These are phyloP conservation scores for Mustela lutreola DNA, from an alignment of 2,113 vertebrate genomes.

Conservation along the genomic window DNA sequence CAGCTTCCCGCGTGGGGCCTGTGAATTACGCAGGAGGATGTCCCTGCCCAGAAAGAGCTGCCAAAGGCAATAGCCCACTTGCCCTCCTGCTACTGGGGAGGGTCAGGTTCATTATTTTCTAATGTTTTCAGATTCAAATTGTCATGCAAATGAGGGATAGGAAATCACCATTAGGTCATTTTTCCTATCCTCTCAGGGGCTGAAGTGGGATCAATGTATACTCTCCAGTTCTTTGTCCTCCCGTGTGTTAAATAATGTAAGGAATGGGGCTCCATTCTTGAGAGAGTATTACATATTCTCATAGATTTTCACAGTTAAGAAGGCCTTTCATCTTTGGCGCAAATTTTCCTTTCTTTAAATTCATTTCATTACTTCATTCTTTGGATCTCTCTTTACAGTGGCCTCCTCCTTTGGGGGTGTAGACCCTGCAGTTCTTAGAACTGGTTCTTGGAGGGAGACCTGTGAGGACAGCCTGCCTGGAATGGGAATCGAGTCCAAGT, in stretches of 20 bases:
- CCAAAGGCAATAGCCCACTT: neutral
- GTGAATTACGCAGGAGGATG: neutral
- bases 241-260: constrained; percentile 71
- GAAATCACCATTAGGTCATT: constrained; percentile 72
- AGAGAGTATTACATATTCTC: constrained; percentile 67
- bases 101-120: constrained; percentile 41
- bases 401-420: constrained; percentile 44
- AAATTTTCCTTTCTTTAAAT: constrained; percentile 70
- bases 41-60: neutral
- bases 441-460: neutral
- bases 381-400: neutral
- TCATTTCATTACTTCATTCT: constrained; percentile 73
- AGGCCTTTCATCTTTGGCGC: constrained; percentile 72
- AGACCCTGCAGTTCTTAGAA: constrained; percentile 46
- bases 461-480: neutral
- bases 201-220: constrained; percentile 55
- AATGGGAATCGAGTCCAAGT: neutral
- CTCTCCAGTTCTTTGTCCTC: constrained; percentile 63
- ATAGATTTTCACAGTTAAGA: constrained; percentile 72
- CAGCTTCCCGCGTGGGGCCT: fast-evolving
- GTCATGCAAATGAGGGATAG: constrained; percentile 63
- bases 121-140: constrained; percentile 72
- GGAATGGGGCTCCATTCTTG: constrained; percentile 61
- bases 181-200: constrained; percentile 48
- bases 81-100: neutral